phyloP scores from a whole-genome alignment of 2,113 vertebrate species.

The Menidia beryllina region DNA sequence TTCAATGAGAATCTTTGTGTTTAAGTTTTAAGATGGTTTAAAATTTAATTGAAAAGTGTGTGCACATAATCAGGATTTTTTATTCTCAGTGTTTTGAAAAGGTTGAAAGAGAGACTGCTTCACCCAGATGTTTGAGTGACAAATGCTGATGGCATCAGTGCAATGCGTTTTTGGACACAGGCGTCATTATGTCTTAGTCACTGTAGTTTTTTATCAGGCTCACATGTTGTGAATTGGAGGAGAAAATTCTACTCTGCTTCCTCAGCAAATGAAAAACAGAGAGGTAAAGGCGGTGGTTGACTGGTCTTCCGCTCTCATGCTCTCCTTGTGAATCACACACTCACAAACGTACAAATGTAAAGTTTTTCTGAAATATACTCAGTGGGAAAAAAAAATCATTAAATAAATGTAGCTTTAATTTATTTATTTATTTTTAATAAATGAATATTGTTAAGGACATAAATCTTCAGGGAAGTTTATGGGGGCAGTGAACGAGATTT shows the following conservation, averaged over 20 bases:
- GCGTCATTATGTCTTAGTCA: slow-evolving; percentile 1
- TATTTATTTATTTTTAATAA: slow-evolving; percentile 1
- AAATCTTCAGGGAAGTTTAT: not conserved
- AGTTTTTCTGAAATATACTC: slow-evolving; percentile 41
- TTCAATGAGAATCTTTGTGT: too few species aligned
- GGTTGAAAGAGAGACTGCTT: not conserved
- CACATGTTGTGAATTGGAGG: slow-evolving; percentile 29
- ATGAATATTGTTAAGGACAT: not conserved
- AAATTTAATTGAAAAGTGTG: not conserved
- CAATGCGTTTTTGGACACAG: slow-evolving; percentile 12
- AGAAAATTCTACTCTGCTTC: slow-evolving; percentile 30
- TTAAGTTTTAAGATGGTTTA: not conserved
- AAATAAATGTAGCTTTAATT: not conserved
- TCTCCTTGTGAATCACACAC: slow-evolving; percentile 48
- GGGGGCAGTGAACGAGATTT: not conserved
- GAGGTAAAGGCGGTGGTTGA: slow-evolving; percentile 33
- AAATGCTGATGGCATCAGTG: slow-evolving; percentile 42
- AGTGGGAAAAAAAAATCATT: not conserved
- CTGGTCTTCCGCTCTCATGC: slow-evolving; percentile 52
- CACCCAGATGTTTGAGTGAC: slow-evolving; percentile 18
- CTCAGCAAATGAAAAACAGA: slow-evolving; percentile 36
- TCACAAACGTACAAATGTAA: slow-evolving; percentile 40
- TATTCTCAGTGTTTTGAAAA: not conserved
- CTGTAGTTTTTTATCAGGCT: slow-evolving; percentile 31
- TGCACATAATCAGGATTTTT: not conserved